Evolutionary conservation across 1,140 invertebrate genomes (phyloP).

Genomic region (Oryzaephilus surinamensis): DNA sequence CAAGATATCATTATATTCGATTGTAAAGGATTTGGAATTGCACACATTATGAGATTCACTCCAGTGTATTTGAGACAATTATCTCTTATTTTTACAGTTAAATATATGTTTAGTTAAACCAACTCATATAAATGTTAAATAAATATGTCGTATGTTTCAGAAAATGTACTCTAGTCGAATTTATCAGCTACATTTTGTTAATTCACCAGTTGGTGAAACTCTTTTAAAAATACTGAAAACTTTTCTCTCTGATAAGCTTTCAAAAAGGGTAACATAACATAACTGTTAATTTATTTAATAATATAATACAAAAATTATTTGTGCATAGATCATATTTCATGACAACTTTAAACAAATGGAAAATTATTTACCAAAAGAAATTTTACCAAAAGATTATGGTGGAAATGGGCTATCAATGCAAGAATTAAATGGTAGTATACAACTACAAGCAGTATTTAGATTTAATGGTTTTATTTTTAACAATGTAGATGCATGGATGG

Average conservation of each 20-base stretch:
- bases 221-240: neutral
- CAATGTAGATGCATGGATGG: neutral
- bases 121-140: neutral
- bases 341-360: neutral
- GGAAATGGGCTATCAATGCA: slow-evolving; percentile 3
- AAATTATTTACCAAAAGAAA: neutral
- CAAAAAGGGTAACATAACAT: neutral
- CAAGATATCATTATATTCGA: neutral
- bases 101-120: no score
- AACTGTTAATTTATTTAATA: no score
- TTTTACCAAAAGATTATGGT: slow-evolving; percentile 1
- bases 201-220: neutral
- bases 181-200: neutral
- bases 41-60: neutral
- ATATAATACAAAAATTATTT: no score
- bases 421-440: slow-evolving; percentile 1
- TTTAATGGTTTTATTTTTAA: no score
- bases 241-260: neutral
- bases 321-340: no score
- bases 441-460: neutral
- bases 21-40: no score
- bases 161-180: no score
- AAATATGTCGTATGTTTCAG: no score
- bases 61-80: neutral
- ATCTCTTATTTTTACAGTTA: no score